Base-by-base conservation (phyloP, 2,888 invertebrate genomes). In the Stenodema calcarata region DNA sequence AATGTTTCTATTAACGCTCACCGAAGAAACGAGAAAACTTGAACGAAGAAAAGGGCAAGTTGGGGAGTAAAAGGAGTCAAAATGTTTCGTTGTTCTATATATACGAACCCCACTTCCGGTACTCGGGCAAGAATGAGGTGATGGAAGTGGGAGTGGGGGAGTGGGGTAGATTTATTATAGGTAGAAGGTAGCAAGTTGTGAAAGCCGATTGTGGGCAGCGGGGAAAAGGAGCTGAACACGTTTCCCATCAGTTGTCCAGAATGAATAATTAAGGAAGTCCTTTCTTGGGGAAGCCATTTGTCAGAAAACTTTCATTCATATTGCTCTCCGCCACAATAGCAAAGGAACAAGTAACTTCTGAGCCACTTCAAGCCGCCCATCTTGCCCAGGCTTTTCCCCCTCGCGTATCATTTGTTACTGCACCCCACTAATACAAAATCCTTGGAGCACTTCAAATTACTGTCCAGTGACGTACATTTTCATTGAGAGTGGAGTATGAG, bases 181-280 rank as follows among this genome's bases (percentile, higher is more conserved):
- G 80, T 80, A 80, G 50, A 80, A 80, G 80, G 50, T 80, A 80
- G 54, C 47, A 80, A 80, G 50, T 50, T 50, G 80, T 80, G 50
- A 80, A 80, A 80, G 80, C 50, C 80, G 54, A 80, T 54, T 30
- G 80, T 80, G 47, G 73, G 35, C 73, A 73, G 73, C 73, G 35
- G 73, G 35, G 62, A 42, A 44, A 79, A 79, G 47, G 79, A 42
- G 79, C 18, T 44, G 47, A 79, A 79, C 47, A 69, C 41, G 69
- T 83, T 83, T 83, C 81, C 47, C 82, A 83, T 83, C 82, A 83
- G 27, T 50, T 30, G 80, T 30, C 69, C 42, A 35, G 70, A 83
- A 83, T 83, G 82, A 83, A 83, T 83, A 83, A 83, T 83, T 83
- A 83, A 70, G 70, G 82, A 83, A 83, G 82, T 83, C 82, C 70